phyloP scores from a whole-genome alignment of 2,113 vertebrate species.

The Tenrec ecaudatus region DNA sequence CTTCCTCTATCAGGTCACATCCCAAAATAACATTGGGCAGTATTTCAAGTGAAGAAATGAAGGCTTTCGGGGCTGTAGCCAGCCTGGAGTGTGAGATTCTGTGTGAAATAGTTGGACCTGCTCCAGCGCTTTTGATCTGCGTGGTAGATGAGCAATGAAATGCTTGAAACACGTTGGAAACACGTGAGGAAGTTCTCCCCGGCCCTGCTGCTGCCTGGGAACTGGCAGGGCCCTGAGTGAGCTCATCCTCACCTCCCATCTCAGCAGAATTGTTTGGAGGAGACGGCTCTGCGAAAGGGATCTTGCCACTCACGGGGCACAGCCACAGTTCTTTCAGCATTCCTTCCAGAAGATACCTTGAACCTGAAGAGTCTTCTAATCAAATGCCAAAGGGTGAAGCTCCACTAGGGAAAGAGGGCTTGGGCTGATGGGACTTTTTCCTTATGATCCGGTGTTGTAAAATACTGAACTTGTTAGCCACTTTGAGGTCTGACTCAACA shows the following conservation, averaged over 20 bases:
- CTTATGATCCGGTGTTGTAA: conserved; percentile 36
- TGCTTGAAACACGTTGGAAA: conserved; percentile 94
- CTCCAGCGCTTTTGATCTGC: conserved; percentile 92
- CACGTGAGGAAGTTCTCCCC: conserved; percentile 92
- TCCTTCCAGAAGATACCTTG: conserved; percentile 23
- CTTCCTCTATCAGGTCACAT: conserved; percentile 95
- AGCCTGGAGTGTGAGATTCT: conserved; percentile 96
- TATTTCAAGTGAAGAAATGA: conserved; percentile 96
- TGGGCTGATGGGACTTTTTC: conserved; percentile 2
- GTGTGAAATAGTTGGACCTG: conserved; percentile 95
- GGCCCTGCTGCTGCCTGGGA: conserved; percentile 86
- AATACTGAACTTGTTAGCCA: conserved; percentile 55
- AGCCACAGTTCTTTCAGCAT: not conserved
- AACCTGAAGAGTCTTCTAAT: conserved; percentile 54
- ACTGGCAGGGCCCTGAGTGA: conserved; percentile 85
- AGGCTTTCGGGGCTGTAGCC: conserved; percentile 94
- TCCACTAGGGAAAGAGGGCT: not conserved
- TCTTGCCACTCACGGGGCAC: conserved; percentile 25
- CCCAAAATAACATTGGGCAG: conserved; percentile 97
- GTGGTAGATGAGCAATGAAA: conserved; percentile 96
- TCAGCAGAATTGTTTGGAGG: conserved; percentile 70
- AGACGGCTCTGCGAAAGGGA: conserved; percentile 47
- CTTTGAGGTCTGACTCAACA: conserved; percentile 71
- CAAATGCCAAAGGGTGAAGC: conserved; percentile 19
- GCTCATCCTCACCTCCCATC: conserved; percentile 83